Evolutionary conservation across 2,113 vertebrate genomes (phyloP).

Genomic region (Chionis minor): DNA sequence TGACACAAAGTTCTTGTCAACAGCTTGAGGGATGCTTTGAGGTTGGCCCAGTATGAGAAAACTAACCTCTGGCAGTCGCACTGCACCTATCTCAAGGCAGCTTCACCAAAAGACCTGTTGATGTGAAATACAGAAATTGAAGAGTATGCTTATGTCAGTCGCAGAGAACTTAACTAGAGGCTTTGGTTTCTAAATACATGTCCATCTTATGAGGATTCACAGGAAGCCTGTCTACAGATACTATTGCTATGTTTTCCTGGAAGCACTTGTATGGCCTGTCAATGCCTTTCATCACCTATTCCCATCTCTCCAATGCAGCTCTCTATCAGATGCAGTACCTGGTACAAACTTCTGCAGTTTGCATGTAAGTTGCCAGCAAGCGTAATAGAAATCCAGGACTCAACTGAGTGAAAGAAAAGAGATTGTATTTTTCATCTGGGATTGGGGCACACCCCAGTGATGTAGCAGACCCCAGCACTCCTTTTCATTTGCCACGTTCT

Average conservation of each 20-base stretch:
- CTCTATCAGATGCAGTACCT: not conserved
- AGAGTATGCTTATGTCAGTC: fast-evolving
- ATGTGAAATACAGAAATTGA: not conserved
- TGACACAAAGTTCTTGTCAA: not conserved
- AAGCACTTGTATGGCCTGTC: not conserved
- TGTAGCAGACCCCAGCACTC: not conserved
- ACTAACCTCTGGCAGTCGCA: fast-evolving
- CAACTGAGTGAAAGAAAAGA: not conserved
- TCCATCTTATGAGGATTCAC: not conserved
- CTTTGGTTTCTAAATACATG: not conserved
- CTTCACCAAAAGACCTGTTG: not conserved
- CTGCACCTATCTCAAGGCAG: not conserved
- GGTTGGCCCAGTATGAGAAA: not conserved
- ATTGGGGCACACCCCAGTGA: not conserved
- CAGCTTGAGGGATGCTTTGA: not conserved
- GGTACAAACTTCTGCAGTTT: not conserved
- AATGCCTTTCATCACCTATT: not conserved
- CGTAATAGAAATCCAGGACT: not conserved
- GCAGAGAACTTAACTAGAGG: not conserved
- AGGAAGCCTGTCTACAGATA: not conserved
- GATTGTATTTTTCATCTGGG: not conserved
- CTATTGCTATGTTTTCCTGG: not conserved
- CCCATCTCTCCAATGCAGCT: not conserved
- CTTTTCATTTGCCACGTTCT: not conserved
- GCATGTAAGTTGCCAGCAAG: not conserved